Base-by-base conservation (phyloP, 2,113 vertebrate genomes). In the Petromus typicus region DNA sequence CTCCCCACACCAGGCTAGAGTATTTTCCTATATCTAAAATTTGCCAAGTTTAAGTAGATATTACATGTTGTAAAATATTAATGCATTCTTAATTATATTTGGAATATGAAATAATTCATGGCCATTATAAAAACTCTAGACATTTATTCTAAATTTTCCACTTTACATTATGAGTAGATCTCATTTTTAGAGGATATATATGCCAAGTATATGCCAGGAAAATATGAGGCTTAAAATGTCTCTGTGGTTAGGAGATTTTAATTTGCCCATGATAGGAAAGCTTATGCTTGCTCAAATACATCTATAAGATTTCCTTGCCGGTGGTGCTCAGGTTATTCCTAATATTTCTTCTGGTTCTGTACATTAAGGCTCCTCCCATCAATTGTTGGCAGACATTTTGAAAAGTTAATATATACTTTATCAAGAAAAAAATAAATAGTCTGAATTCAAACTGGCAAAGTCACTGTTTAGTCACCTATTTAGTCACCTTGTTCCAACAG, bases 391-490 rank as follows among this genome's bases (percentile, higher is more conserved):
- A 93, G 80, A 83, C 5, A n/a, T 91, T 95, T 92, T 81, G 75
- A 96, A 94, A 92, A 82, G 27, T 75, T 90, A 89, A 93, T 86
- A 94, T 80, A 94, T 7, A 51, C 61, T 45, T 90, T 80, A 80
- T 81, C 56, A 90, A 90, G 56, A 96, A 90, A 32, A 93, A 85
- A 64, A 54, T 30, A 51, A 85, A 92, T 3, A 2, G 17, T 43
- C 6, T 79, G 91, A 83, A 94, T 96, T 90, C 86, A 92, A 32
- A 54, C 43, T 43, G 85, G 40, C 14, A 12, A 27, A 54, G 63
- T 92, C 66, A 85, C 40, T 86, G 4, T 82, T 88, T 59, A 95
- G 78, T 64, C 93, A 10, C 59, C 48, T 78, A 61, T n/a, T n/a
- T n/a, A n/a, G n/a, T n/a, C n/a, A 32, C 75, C 61, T 93, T 89